These are phyloP conservation scores for Prionailurus viverrinus DNA, from an alignment of 2,113 vertebrate species.

Conservation along the genomic window DNA sequence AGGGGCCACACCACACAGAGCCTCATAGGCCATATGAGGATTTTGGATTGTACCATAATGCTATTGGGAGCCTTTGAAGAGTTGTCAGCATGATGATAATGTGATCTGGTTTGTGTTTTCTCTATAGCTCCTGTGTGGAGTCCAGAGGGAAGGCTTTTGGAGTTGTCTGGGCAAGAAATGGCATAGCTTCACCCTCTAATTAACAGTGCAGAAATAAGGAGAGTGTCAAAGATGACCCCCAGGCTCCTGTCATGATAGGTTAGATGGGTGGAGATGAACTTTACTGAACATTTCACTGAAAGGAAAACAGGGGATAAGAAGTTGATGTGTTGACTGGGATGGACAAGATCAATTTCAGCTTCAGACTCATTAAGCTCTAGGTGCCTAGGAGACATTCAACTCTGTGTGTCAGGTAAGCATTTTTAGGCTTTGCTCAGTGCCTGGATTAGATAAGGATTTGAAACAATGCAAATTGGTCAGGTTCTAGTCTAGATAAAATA, in stretches of 20 bases:
- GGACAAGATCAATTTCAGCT: neutral
- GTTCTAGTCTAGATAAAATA: neutral
- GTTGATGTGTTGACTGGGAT: rapidly evolving
- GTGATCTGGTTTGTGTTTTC: neutral
- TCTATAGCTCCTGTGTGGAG: neutral
- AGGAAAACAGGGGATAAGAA: neutral
- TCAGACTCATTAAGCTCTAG: neutral
- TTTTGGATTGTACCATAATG: neutral
- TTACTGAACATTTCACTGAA: neutral
- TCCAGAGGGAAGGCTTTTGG: neutral
- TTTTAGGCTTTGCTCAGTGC: neutral
- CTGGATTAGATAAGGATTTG: neutral
- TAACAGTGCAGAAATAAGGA: neutral
- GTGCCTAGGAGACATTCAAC: neutral
- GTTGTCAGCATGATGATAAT: neutral
- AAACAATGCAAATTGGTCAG: neutral
- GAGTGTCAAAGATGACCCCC: neutral
- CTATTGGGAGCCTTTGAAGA: neutral
- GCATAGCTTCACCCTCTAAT: neutral
- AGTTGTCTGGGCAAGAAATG: neutral
- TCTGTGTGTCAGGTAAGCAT: neutral
- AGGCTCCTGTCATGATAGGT: neutral
- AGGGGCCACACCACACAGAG: neutral
- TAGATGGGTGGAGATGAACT: neutral
- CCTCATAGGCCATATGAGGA: neutral